phyloP scores from a whole-genome alignment of 2,113 vertebrate species.

The Miniopterus natalensis region DNA sequence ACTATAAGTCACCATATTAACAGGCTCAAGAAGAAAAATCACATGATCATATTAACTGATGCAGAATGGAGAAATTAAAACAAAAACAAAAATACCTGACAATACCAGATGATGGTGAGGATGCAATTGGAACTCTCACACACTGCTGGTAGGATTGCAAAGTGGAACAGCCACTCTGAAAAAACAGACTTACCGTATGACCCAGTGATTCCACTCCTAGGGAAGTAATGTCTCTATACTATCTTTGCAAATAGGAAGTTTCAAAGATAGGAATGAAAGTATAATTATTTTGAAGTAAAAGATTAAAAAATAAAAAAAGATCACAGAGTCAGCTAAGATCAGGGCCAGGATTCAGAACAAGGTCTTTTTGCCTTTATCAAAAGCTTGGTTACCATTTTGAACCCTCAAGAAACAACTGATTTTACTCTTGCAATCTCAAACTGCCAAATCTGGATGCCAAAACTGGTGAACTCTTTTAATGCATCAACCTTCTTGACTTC shows the following conservation, averaged over 20 bases:
- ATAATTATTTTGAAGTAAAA: slow-evolving; percentile 28
- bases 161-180: too few relatives aligned
- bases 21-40: neutral
- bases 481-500: neutral
- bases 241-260: neutral
- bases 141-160: neutral
- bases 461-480: neutral
- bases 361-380: neutral
- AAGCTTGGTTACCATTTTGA: neutral
- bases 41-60: neutral
- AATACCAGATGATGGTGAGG: neutral
- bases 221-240: neutral
- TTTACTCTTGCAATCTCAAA: neutral
- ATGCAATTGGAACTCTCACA: neutral
- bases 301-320: neutral
- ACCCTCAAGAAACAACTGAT: neutral
- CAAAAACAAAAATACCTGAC: neutral
- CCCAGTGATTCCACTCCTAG: neutral
- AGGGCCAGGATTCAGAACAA: neutral
- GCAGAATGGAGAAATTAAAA: slow-evolving; percentile 27
- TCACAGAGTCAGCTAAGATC: neutral
- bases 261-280: neutral
- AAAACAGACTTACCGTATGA: neutral
- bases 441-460: neutral
- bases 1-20: neutral